Conservation (phyloP, 2,888 invertebrate species). For the Tetragonisca angustula region DNA sequence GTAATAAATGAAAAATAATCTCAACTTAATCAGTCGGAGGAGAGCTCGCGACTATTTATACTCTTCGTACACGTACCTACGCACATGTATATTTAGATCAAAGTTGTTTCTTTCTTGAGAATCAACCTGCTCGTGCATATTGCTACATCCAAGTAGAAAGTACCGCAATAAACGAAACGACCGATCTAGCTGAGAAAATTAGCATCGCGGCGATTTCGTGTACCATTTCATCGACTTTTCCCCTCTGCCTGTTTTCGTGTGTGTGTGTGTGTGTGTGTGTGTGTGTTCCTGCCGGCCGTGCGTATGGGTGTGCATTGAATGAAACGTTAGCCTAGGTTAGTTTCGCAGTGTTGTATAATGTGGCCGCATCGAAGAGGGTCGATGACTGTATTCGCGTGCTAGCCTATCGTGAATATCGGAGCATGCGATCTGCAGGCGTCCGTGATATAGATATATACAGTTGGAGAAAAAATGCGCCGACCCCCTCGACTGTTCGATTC, state of each 20-base stretch:
- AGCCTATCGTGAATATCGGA: constrained; percentile 75
- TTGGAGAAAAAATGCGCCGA: constrained; percentile 38
- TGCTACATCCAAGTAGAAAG: neutral
- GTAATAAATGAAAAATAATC: too few species aligned
- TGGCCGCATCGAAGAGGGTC: constrained; percentile 71
- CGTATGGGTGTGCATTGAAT: constrained; percentile 52
- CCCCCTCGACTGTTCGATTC: constrained; percentile 10
- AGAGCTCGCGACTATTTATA: neutral
- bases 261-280: neutral
- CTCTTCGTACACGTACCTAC: neutral
- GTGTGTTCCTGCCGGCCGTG: neutral
- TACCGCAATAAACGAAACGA: constrained; percentile 24
- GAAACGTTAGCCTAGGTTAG: constrained; percentile 72
- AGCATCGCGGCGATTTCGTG: constrained; percentile 41
- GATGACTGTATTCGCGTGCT: constrained; percentile 82
- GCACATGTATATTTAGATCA: neutral
- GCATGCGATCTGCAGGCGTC: constrained; percentile 74
- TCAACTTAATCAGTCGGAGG: too few species aligned
- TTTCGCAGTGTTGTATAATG: constrained; percentile 68
- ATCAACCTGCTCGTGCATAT: neutral
- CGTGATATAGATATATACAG: constrained; percentile 78
- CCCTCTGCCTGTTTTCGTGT: neutral
- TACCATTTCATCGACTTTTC: constrained; percentile 53
- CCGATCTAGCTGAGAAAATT: constrained; percentile 14
- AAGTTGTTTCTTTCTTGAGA: neutral